A percentile compares a stretch with the other conserved stretches of the same genome.
phyloP scores from a whole-genome alignment of 2,797 vertebrate species.

The Spheniscus humboldti region DNA sequence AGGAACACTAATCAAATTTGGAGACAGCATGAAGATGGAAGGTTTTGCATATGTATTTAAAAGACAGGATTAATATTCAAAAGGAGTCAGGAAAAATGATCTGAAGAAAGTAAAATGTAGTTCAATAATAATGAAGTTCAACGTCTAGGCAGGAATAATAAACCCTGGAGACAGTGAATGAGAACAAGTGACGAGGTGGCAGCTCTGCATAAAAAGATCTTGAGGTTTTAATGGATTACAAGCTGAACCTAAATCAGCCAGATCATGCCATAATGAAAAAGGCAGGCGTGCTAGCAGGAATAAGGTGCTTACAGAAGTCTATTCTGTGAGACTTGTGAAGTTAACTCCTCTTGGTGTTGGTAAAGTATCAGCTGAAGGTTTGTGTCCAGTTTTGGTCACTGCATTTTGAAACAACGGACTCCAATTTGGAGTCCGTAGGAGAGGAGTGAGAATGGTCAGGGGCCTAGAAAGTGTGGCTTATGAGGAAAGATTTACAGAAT shows the following conservation, averaged over 20 bases:
- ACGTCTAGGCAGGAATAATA: background rate
- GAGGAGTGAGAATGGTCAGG: background rate
- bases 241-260: background rate
- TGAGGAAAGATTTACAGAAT: background rate
- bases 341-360: background rate
- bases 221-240: background rate
- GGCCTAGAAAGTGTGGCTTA: background rate
- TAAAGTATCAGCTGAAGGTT: background rate
- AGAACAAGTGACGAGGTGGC: background rate
- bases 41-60: background rate
- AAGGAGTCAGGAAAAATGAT: background rate
- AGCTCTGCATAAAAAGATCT: background rate
- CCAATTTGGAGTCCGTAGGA: background rate
- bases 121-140: background rate
- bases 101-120: background rate
- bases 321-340: background rate
- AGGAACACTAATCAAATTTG: background rate
- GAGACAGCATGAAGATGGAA: background rate
- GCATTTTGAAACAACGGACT: background rate
- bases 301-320: background rate
- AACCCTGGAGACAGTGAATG: background rate
- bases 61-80: background rate
- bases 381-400: background rate
- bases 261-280: accelerated
- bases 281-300: background rate